Conservation (phyloP, 1,140 invertebrate genomes). For the Drosophila takahashii region DNA sequence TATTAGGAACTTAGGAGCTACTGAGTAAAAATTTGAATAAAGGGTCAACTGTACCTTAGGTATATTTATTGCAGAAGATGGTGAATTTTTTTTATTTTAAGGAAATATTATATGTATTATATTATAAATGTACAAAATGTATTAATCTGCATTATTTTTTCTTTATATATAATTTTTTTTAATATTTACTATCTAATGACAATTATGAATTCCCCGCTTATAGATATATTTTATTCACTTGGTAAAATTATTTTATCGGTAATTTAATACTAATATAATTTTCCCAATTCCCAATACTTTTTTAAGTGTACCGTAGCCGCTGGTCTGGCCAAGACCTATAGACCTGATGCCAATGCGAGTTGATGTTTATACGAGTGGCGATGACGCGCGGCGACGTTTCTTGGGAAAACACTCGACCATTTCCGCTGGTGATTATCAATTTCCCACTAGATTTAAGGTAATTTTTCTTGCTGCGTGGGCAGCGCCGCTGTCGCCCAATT, state of each 20-base stretch:
- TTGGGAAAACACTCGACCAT: constrained; percentile 67
- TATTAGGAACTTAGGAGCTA: not conserved
- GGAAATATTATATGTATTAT: too few species aligned
- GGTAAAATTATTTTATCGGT: not conserved
- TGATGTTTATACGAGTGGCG: constrained; percentile 40
- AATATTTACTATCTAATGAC: too few species aligned
- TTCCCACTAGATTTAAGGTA: constrained; percentile 66
- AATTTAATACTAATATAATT: not conserved
- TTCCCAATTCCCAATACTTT: not conserved
- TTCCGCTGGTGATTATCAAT: constrained; percentile 71
- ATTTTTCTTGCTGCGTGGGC: constrained; percentile 60
- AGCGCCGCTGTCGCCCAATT: constrained; percentile 22
- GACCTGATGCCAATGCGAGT: constrained; percentile 41
- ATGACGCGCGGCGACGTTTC: constrained; percentile 61
- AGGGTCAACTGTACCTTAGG: too few species aligned
- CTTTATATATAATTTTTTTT: too few species aligned
- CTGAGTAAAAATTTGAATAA: too few species aligned
- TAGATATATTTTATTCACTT: too few species aligned
- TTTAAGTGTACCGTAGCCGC: not conserved
- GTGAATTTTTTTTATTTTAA: too few species aligned
- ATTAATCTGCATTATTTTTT: too few species aligned
- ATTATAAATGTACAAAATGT: too few species aligned
- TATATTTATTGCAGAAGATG: too few species aligned
- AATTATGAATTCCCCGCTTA: too few species aligned
- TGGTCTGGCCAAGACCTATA: constrained; percentile 25